phyloP scores from a whole-genome alignment of 2,113 vertebrate genomes.

The Prolemur simus region DNA sequence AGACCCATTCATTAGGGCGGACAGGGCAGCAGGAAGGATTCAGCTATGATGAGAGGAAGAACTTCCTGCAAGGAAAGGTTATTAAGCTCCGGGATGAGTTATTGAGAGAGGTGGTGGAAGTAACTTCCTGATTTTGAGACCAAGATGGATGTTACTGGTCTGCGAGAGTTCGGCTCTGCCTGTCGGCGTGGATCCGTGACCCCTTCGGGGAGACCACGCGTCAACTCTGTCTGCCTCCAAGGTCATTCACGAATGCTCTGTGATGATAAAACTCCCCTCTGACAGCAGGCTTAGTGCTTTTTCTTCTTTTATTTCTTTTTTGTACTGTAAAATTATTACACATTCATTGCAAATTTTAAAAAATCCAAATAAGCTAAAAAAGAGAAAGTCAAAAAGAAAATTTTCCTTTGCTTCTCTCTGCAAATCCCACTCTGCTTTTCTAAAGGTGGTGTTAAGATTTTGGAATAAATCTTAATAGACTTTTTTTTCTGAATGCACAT shows the following conservation, averaged over 20 bases:
- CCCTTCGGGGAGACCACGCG: not conserved
- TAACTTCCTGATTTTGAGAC: constrained; percentile 69
- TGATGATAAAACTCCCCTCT: not conserved
- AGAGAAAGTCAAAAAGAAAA: not conserved
- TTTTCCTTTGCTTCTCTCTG: not conserved
- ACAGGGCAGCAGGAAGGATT: constrained; percentile 66
- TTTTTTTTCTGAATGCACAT: not conserved
- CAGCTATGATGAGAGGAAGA: constrained; percentile 62
- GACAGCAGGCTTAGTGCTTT: not conserved
- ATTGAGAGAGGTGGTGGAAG: constrained; percentile 51
- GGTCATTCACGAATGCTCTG: not conserved
- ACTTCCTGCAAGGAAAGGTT: constrained; percentile 72
- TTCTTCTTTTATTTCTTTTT: not conserved
- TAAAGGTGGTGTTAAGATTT: not conserved
- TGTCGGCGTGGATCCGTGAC: not conserved
- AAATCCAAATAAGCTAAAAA: not conserved
- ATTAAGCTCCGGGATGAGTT: constrained; percentile 70
- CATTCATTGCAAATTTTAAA: not conserved
- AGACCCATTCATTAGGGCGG: not conserved
- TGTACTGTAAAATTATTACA: not conserved
- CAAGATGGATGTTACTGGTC: constrained; percentile 65
- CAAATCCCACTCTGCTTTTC: not conserved
- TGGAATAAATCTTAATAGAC: not conserved
- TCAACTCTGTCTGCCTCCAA: not conserved
- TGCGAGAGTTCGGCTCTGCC: not conserved